Evolutionary conservation across 2,888 invertebrate genomes (phyloP).

Genomic region (Brachyopa scutellaris): DNA sequence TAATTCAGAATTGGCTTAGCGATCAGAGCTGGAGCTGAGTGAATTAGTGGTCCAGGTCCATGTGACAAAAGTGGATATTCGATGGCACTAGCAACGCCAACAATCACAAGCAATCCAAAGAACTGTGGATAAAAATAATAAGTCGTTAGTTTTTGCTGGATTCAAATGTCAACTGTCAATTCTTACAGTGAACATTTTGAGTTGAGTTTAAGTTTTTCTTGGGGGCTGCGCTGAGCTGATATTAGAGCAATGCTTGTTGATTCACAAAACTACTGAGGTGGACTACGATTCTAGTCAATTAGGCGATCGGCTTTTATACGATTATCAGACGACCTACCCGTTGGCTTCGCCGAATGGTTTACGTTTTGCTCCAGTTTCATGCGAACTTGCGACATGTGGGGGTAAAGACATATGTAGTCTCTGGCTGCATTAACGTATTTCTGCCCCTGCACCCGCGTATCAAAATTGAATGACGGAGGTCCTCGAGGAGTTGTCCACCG

Average conservation of each 20-base stretch:
- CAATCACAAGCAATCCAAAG: slow-evolving; percentile 52
- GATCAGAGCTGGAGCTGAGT: slow-evolving; percentile 53
- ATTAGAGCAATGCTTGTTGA: slow-evolving; percentile 69
- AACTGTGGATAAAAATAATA: slow-evolving; percentile 36
- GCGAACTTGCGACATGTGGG: slow-evolving; percentile 49
- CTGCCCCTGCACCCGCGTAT: slow-evolving; percentile 8
- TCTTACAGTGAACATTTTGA: slow-evolving; percentile 64
- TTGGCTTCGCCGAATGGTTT: slow-evolving; percentile 22
- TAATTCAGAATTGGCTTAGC: slow-evolving; percentile 65
- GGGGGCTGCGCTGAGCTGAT: slow-evolving; percentile 17
- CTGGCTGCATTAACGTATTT: slow-evolving; percentile 19
- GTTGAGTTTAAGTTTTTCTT: not conserved
- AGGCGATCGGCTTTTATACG: slow-evolving; percentile 79
- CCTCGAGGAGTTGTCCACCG: slow-evolving; percentile 42
- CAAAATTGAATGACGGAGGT: slow-evolving; percentile 30
- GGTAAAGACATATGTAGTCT: slow-evolving; percentile 28
- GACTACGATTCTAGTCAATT: slow-evolving; percentile 79
- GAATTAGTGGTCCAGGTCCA: slow-evolving; percentile 41
- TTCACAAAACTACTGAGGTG: slow-evolving; percentile 79
- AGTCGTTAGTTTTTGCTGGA: not conserved
- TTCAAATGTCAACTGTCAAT: not conserved
- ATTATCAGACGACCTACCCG: slow-evolving; percentile 56
- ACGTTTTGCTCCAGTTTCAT: slow-evolving; percentile 54
- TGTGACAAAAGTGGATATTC: slow-evolving; percentile 52
- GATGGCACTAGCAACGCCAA: slow-evolving; percentile 67